Percentiles rank a stretch among this genome's conserved stretches.
phyloP scores from a whole-genome alignment of 2,888 invertebrate species.

The Drosophila ustulata region DNA sequence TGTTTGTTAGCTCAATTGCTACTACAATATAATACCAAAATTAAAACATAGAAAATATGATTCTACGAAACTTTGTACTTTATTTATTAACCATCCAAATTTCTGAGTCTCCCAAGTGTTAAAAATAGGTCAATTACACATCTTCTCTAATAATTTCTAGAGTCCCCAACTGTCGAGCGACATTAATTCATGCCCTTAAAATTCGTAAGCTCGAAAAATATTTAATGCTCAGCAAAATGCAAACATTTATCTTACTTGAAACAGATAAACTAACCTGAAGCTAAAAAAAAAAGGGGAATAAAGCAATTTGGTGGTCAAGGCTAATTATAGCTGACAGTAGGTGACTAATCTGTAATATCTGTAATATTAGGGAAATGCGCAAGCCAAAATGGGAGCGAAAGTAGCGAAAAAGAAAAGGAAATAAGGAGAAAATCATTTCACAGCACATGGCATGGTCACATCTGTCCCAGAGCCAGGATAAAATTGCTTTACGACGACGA shows the following conservation, averaged over 20 bases:
- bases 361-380: slow-evolving; percentile 27
- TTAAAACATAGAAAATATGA: too few relatives aligned
- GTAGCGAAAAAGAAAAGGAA: background rate
- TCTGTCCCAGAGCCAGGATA: slow-evolving; percentile 60
- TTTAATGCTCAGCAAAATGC: background rate
- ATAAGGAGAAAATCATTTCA: slow-evolving; percentile 51
- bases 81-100: too few relatives aligned
- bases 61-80: too few relatives aligned
- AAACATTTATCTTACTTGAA: slow-evolving; percentile 13
- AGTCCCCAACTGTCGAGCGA: background rate
- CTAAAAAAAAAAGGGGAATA: background rate
- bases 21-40: too few relatives aligned
- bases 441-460: slow-evolving; percentile 74
- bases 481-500: slow-evolving; percentile 63
- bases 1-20: too few relatives aligned
- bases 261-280: slow-evolving; percentile 17
- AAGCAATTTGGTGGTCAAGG: slow-evolving; percentile 34
- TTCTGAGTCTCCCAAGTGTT: too few relatives aligned
- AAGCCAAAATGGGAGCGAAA: slow-evolving; percentile 22
- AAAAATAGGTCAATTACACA: background rate
- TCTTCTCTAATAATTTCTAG: background rate
- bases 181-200: background rate
- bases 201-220: background rate
- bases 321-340: slow-evolving; percentile 53
- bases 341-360: slow-evolving; percentile 52